Conservation (phyloP, 2,113 vertebrate genomes). For the Corvus hawaiiensis region DNA sequence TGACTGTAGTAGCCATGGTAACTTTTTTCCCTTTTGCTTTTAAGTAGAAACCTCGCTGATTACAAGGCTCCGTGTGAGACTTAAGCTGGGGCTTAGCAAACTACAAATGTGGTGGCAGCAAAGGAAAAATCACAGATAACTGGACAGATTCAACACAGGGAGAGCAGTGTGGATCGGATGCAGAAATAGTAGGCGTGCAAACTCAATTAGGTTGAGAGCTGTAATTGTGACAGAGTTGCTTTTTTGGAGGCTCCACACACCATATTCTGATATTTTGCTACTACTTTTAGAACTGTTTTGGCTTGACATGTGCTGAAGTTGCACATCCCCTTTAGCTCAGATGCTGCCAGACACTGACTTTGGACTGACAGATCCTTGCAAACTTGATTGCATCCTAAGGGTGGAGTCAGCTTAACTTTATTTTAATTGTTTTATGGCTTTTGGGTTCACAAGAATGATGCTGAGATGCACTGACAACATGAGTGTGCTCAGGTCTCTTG, state of each 20-base stretch:
- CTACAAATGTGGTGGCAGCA: neutral
- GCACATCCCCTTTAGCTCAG: neutral
- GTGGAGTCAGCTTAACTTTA: neutral
- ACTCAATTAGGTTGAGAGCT: neutral
- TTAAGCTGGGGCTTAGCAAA: neutral
- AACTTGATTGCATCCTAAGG: neutral
- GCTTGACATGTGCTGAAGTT: neutral
- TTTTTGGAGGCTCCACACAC: neutral
- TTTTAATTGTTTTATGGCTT: neutral
- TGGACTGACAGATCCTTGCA: neutral
- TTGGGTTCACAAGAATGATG: neutral
- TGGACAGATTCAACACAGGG: neutral
- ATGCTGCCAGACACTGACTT: neutral
- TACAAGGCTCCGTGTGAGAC: neutral
- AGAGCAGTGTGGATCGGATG: neutral
- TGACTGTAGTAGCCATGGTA: neutral
- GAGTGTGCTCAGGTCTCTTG: neutral
- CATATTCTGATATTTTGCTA: neutral
- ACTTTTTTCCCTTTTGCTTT: neutral
- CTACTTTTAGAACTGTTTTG: neutral
- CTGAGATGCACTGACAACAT: neutral
- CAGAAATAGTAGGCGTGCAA: neutral
- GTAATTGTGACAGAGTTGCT: neutral
- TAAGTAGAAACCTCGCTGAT: neutral
- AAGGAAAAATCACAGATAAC: neutral